Conservation (phyloP, 1,140 invertebrate species). For the Vanessa atalanta region DNA sequence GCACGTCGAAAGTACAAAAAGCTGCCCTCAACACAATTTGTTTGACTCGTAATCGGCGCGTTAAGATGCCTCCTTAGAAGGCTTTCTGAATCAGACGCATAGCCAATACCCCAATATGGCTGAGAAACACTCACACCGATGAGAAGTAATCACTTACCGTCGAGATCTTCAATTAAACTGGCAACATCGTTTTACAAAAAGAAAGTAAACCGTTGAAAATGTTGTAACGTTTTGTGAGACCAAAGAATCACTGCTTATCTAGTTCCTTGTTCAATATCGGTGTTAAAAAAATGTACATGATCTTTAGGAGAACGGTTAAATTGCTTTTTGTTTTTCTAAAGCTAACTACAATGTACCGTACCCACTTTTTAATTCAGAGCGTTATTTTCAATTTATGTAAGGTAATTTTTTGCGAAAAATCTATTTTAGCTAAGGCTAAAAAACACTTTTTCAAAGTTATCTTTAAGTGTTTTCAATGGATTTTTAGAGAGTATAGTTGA, state of each 20-base stretch:
- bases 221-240: conserved; percentile 69
- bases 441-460: conserved; percentile 13
- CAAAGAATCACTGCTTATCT: conserved; percentile 59
- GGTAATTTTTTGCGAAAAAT: conserved; percentile 20
- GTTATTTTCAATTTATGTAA: conserved; percentile 14
- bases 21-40: conserved; percentile 70
- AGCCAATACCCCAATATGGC: conserved; percentile 54
- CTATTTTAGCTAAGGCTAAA: conserved; percentile 11
- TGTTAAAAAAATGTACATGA: conserved; percentile 64
- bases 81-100: conserved; percentile 48
- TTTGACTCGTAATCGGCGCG: conserved; percentile 71
- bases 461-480: conserved; percentile 24
- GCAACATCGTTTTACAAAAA: conserved; percentile 58
- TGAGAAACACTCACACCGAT: conserved; percentile 59
- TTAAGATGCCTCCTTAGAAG: conserved; percentile 56
- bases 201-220: conserved; percentile 73
- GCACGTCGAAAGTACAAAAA: conserved; percentile 74
- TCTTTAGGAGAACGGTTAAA: conserved; percentile 56
- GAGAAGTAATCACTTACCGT: conserved; percentile 65
- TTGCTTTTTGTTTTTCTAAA: conserved; percentile 65
- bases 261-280: conserved; percentile 59
- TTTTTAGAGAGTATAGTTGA: conserved; percentile 5
- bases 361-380: conserved; percentile 19
- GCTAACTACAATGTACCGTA: conserved; percentile 16
- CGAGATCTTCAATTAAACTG: conserved; percentile 69